phyloP scores from a whole-genome alignment of 2,113 vertebrate genomes.

The Ifrita kowaldi region DNA sequence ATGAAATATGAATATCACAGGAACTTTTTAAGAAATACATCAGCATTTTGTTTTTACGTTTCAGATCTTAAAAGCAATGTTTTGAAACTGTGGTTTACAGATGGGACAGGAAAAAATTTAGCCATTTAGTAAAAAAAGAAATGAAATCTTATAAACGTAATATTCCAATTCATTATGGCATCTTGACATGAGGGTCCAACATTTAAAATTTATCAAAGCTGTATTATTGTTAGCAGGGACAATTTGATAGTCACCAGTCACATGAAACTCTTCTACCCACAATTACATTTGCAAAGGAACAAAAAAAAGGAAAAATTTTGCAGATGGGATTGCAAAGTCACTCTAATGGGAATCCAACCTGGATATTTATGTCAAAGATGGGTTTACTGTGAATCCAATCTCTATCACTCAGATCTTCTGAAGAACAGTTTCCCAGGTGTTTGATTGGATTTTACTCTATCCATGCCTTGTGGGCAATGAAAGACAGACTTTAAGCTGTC shows the following conservation, averaged over 20 bases:
- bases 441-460: not conserved
- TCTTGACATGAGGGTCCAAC: not conserved
- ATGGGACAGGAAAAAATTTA: not conserved
- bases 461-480: not conserved
- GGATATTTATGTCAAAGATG: not conserved
- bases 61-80: not conserved
- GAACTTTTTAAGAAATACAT: not conserved
- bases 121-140: not conserved
- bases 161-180: not conserved
- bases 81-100: not conserved
- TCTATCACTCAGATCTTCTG: not conserved
- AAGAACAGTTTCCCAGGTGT: not conserved
- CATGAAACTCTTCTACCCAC: not conserved
- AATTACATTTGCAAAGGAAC: not conserved
- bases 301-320: not conserved
- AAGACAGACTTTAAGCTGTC: not conserved
- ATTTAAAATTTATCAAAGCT: not conserved
- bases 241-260: not conserved
- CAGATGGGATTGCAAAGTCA: not conserved
- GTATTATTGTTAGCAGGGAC: not conserved
- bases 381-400: not conserved
- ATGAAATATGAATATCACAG: not conserved
- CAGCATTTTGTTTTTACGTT: not conserved
- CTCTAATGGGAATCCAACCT: not conserved
- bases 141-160: not conserved